Evolutionary conservation across 2,113 vertebrate genomes (phyloP).

Genomic region (Pelusios castaneus): DNA sequence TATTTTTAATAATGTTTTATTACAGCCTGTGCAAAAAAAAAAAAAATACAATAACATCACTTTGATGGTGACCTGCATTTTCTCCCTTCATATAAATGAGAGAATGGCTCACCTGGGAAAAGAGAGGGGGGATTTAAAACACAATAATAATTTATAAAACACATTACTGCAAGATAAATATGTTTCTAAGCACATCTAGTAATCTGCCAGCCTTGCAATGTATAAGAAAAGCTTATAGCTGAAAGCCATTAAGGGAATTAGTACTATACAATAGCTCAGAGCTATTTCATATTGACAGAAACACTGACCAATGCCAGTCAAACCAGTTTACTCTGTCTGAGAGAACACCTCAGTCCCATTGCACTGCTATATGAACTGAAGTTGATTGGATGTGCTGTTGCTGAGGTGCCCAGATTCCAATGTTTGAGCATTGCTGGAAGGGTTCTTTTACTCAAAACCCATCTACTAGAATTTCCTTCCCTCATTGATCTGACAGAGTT

Average conservation of each 20-base stretch:
- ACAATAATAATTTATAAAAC: constrained; percentile 47
- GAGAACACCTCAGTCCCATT: not conserved
- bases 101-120: constrained; percentile 39
- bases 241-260: constrained; percentile 62
- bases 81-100: constrained; percentile 30
- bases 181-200: constrained; percentile 34
- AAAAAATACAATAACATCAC: not conserved
- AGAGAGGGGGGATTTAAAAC: constrained; percentile 24
- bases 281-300: not conserved
- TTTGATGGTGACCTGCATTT: constrained; percentile 17
- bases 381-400: not conserved
- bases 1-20: constrained; percentile 14
- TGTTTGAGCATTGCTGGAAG: not conserved
- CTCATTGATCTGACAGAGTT: not conserved
- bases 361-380: not conserved
- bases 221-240: constrained; percentile 34
- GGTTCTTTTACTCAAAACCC: not conserved
- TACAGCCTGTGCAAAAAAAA: constrained; percentile 11
- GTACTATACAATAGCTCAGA: not conserved
- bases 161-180: constrained; percentile 45
- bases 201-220: not conserved
- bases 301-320: not conserved
- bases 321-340: not conserved
- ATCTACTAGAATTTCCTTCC: not conserved
- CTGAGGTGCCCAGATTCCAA: not conserved